Conservation (phyloP, 2,113 vertebrate species). For the Sturnira hondurensis region DNA sequence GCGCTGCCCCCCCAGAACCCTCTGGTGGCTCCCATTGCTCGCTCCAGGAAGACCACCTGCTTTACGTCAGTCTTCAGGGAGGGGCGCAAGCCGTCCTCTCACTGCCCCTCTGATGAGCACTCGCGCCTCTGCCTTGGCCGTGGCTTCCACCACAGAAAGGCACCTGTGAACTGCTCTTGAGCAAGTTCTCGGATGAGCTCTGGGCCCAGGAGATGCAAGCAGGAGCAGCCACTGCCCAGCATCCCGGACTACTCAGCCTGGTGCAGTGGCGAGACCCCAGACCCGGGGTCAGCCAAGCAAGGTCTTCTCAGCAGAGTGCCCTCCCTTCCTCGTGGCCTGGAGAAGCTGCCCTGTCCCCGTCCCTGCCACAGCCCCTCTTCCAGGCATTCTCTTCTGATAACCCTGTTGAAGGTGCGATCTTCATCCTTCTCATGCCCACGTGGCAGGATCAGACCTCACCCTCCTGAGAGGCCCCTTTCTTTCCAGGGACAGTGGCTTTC, state of each 20-base stretch:
- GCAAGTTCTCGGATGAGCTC: not conserved
- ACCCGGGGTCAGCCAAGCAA: accelerated
- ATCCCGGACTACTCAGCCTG: not conserved
- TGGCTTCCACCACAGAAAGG: not conserved
- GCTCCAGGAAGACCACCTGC: not conserved
- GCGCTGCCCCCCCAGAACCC: not conserved
- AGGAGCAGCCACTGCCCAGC: not conserved
- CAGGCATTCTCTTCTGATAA: not conserved
- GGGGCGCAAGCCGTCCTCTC: not conserved
- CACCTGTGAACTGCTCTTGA: not conserved
- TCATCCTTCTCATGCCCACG: not conserved
- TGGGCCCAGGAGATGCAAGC: not conserved
- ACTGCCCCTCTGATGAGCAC: not conserved
- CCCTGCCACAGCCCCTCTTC: not conserved
- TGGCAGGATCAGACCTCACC: too few relatives aligned
- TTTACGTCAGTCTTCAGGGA: not conserved
- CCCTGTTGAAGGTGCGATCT: not conserved
- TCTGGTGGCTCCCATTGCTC: accelerated
- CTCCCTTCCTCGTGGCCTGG: not conserved
- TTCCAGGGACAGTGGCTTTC: not conserved
- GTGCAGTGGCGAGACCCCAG: not conserved
- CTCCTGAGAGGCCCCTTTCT: not conserved
- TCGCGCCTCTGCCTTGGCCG: not conserved
- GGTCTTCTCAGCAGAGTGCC: not conserved
- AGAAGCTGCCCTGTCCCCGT: not conserved